These are phyloP conservation scores for Crocuta crocuta DNA, from an alignment of 2,113 vertebrate species.

Conservation along the genomic window DNA sequence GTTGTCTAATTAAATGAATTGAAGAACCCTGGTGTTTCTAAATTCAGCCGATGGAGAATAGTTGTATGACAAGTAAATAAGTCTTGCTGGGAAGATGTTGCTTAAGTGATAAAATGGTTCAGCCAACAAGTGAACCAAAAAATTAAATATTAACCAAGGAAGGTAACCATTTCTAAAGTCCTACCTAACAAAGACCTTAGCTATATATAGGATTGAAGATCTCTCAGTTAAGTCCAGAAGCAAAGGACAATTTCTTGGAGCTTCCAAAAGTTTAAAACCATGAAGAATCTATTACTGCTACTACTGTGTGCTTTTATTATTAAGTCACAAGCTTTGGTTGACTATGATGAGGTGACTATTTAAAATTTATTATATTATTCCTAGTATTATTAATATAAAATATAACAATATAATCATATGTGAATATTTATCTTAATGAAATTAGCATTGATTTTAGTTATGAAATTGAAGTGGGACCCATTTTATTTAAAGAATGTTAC, in stretches of 20 bases:
- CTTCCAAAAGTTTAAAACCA: conserved; percentile 71
- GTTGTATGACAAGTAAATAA: conserved; percentile 80
- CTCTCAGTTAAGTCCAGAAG: conserved; percentile 47
- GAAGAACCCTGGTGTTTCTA: conserved; percentile 60
- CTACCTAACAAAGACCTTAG: not conserved
- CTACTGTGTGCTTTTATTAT: conserved; percentile 82
- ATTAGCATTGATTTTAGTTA: not conserved
- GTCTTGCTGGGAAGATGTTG: conserved; percentile 85
- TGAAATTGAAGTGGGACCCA: not conserved
- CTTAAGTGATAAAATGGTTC: conserved; percentile 82
- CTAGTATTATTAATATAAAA: conserved; percentile 41
- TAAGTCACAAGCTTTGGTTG: not conserved
- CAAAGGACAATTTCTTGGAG: conserved; percentile 68
- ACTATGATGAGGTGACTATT: conserved; percentile 82
- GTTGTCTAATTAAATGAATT: conserved; percentile 55
- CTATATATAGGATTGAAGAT: conserved; percentile 72
- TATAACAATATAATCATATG: not conserved
- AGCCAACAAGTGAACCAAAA: conserved; percentile 70
- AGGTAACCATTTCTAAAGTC: conserved; percentile 70
- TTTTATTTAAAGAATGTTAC: conserved; percentile 47
- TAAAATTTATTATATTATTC: conserved; percentile 21
- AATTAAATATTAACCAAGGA: conserved; percentile 86
- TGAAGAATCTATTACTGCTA: conserved; percentile 86
- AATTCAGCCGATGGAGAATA: conserved; percentile 66
- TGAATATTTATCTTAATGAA: conserved; percentile 39